Conservation (phyloP, 2,888 invertebrate genomes). For the Stegana nigrithorax region DNA sequence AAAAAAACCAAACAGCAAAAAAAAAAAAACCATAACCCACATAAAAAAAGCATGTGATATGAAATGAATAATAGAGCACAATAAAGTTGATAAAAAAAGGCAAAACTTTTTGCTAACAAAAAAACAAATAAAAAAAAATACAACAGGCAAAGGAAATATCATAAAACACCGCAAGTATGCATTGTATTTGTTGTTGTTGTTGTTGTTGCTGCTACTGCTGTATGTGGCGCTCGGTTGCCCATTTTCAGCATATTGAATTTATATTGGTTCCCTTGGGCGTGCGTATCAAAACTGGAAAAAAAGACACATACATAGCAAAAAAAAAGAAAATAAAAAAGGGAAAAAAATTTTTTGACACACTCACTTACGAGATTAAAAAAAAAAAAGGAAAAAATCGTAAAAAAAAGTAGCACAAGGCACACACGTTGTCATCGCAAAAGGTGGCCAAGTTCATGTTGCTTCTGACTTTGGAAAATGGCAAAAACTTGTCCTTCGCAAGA, state of each 20-base stretch:
- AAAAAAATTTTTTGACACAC: conserved; percentile 53
- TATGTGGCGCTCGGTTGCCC: conserved; percentile 40
- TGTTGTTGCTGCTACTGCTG: conserved; percentile 25
- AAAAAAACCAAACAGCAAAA: background rate
- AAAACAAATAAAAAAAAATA: conserved; percentile 41
- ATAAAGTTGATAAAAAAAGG: conserved; percentile 29
- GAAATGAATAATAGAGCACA: conserved; percentile 58
- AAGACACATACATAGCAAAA: conserved; percentile 28
- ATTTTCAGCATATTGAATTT: conserved; percentile 46
- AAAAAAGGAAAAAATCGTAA: conserved; percentile 16
- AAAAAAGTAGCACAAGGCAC: too few species aligned
- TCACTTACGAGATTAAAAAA: conserved; percentile 56
- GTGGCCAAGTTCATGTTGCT: background rate
- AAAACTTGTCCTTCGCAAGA: conserved; percentile 21
- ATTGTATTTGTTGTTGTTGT: conserved; percentile 27
- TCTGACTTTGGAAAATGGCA: conserved; percentile 41
- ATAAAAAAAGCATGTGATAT: conserved; percentile 33
- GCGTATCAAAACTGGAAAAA: conserved; percentile 35
- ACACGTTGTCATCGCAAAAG: conserved; percentile 15
- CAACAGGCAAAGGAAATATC: conserved; percentile 27
- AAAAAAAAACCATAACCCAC: conserved; percentile 16
- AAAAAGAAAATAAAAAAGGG: conserved; percentile 31
- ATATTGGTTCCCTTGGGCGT: conserved; percentile 49
- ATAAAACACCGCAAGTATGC: conserved; percentile 15
- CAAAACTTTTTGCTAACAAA: background rate